A percentile compares a stretch with the other conserved stretches of the same genome.
phyloP scores from a whole-genome alignment of 2,888 invertebrate genomes.

The Heliconius hortense region DNA sequence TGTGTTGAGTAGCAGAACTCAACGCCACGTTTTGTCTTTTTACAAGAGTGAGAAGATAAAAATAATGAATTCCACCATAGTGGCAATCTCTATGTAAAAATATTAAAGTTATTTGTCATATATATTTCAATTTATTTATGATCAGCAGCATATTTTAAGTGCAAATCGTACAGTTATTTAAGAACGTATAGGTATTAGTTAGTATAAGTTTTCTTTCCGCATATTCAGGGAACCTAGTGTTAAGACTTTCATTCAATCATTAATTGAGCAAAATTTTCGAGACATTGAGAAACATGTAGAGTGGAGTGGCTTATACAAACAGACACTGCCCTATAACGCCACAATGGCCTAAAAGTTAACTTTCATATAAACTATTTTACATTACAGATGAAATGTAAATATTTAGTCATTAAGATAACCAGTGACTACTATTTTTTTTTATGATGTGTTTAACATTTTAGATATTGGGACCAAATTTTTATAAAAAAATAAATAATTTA shows the following conservation, averaged over 20 bases:
- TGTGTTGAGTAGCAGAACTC: background rate
- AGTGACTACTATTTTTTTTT: background rate
- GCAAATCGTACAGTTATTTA: background rate
- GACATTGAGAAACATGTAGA: background rate
- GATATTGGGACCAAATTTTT: slow-evolving; percentile 13
- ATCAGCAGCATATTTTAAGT: background rate
- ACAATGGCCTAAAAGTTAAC: background rate
- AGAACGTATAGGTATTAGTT: background rate
- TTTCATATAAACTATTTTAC: background rate
- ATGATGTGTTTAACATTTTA: background rate
- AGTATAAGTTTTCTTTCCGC: background rate
- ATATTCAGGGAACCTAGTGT: background rate
- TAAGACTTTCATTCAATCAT: background rate
- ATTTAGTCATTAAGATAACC: background rate
- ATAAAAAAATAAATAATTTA: background rate
- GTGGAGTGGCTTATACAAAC: background rate
- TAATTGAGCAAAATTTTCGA: background rate
- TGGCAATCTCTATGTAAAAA: background rate
- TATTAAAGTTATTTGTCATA: background rate
- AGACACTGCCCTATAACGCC: background rate
- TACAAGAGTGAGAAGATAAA: background rate
- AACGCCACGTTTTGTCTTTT: background rate
- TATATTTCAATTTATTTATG: background rate
- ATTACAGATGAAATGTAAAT: background rate
- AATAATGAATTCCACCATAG: background rate